Conservation (phyloP, 2,888 invertebrate species). For the Drosophila pegasa region DNA sequence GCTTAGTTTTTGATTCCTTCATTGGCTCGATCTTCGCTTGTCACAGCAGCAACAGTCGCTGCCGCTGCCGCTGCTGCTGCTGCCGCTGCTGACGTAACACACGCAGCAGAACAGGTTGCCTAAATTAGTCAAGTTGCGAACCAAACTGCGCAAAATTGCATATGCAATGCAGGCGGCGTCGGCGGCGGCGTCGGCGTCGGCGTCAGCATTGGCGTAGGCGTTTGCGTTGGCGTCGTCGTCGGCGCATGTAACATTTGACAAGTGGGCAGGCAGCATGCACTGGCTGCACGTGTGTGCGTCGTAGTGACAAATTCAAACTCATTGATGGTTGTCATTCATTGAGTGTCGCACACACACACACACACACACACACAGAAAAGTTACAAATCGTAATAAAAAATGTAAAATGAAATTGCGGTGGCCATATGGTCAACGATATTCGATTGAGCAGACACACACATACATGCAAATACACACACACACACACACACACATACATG, state of each 20-base stretch:
- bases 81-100: conserved; percentile 41
- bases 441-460: conserved; percentile 6
- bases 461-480: not conserved
- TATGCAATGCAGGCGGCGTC: conserved; percentile 27
- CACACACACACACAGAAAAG: conserved; percentile 9
- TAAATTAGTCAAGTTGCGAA: conserved; percentile 38
- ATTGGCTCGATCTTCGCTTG: conserved; percentile 19
- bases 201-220: conserved; percentile 21
- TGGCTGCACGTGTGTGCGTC: conserved; percentile 28
- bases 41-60: conserved; percentile 9
- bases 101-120: conserved; percentile 36
- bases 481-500: not conserved
- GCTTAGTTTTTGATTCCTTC: conserved; percentile 27
- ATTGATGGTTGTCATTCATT: conserved; percentile 69
- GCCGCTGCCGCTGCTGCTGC: conserved; percentile 1
- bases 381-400: conserved; percentile 13
- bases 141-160: conserved; percentile 25
- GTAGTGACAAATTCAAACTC: conserved; percentile 43
- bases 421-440: conserved; percentile 49
- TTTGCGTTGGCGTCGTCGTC: conserved; percentile 11
- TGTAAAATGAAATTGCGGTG: conserved; percentile 34
- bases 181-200: conserved; percentile 7
- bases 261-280: conserved; percentile 46
- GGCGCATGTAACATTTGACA: conserved; percentile 57
- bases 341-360: conserved; percentile 24